phyloP scores from a whole-genome alignment of 2,797 vertebrate genomes.

The Cyclopterus lumpus region DNA sequence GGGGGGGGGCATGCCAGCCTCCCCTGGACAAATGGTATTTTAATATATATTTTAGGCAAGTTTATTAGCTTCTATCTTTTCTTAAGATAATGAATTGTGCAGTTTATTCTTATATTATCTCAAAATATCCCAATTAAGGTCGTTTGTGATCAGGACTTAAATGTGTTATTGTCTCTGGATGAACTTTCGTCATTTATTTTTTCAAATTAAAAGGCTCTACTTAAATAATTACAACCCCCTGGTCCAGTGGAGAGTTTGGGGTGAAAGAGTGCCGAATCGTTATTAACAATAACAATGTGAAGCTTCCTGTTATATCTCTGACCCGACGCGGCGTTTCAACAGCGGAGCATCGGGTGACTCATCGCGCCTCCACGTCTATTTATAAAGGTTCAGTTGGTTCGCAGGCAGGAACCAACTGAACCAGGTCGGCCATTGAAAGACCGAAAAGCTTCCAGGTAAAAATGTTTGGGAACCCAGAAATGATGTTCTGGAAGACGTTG shows the following conservation, averaged over 20 bases:
- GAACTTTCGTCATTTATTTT: background rate
- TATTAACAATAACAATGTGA: background rate
- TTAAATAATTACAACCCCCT: no score
- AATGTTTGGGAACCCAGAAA: constrained; percentile 5
- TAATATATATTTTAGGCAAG: no score
- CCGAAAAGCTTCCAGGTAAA: background rate
- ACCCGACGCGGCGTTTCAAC: constrained; percentile 33
- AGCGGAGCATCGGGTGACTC: constrained; percentile 44
- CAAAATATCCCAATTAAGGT: no score
- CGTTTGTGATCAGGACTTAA: no score
- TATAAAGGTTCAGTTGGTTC: constrained; percentile 38
- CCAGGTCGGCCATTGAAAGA: constrained; percentile 35
- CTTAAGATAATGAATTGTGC: no score
- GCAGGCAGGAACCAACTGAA: constrained; percentile 12
- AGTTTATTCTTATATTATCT: no score
- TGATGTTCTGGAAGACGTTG: background rate
- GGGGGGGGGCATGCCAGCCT: no score
- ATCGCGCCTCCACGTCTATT: constrained; percentile 40
- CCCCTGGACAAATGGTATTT: background rate
- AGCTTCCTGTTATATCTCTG: background rate
- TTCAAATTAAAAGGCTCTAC: background rate
- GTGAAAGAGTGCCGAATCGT: background rate
- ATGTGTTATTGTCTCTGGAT: background rate
- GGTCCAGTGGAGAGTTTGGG: background rate
- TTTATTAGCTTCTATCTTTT: background rate